These are phyloP conservation scores for Trogon melanurus DNA, from an alignment of 2,113 vertebrate genomes.

Conservation along the genomic window DNA sequence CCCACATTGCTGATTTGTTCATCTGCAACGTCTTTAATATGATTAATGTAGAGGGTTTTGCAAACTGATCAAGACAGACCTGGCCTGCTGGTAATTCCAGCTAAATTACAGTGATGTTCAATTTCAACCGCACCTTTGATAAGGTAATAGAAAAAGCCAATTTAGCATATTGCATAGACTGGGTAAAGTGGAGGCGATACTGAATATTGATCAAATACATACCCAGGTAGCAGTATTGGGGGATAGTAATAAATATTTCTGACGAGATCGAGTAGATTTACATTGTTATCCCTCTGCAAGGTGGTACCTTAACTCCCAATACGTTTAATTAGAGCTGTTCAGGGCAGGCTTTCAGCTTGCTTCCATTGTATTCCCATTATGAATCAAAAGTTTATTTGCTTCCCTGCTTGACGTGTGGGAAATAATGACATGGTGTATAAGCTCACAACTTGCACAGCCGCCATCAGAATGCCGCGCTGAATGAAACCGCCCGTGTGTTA, in stretches of 20 bases:
- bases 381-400: slow-evolving; percentile 58
- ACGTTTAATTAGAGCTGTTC: slow-evolving; percentile 5
- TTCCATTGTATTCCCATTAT: slow-evolving; percentile 5
- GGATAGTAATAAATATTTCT: slow-evolving; percentile 19
- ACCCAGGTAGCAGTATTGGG: not conserved
- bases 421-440: not conserved
- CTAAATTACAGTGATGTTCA: slow-evolving; percentile 52
- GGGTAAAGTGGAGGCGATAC: not conserved
- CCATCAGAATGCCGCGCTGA: slow-evolving; percentile 43
- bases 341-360: slow-evolving; percentile 1
- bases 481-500: slow-evolving; percentile 44
- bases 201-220: slow-evolving; percentile 45
- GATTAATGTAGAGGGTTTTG: slow-evolving; percentile 40
- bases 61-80: slow-evolving; percentile 53
- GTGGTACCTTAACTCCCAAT: slow-evolving; percentile 6
- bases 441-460: not conserved
- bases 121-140: slow-evolving; percentile 32
- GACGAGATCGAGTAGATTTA: not conserved
- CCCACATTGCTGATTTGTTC: slow-evolving; percentile 42
- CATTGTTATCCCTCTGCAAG: not conserved
- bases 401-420: slow-evolving; percentile 12
- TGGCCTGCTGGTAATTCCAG: slow-evolving; percentile 54
- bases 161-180: slow-evolving; percentile 30
- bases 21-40: slow-evolving; percentile 51
- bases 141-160: slow-evolving; percentile 54